These are phyloP conservation scores for Triplophysa siluroides DNA, from an alignment of 2,113 vertebrate genomes.

Conservation along the genomic window DNA sequence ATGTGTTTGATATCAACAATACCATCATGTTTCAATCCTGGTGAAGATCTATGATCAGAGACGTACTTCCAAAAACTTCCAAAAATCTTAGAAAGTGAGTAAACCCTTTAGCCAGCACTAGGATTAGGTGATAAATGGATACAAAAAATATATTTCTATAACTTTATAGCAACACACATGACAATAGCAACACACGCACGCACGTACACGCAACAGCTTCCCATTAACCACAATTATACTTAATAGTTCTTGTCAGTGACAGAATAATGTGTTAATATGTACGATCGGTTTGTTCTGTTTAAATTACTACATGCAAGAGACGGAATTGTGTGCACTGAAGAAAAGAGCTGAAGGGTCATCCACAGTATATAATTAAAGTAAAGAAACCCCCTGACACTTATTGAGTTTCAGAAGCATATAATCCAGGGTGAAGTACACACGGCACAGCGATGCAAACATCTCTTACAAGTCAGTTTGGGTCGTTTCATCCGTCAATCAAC, in stretches of 20 bases:
- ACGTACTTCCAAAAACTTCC: too few species aligned
- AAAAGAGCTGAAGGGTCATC: slow-evolving; percentile 33
- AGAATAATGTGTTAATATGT: slow-evolving; percentile 21
- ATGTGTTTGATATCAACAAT: too few species aligned
- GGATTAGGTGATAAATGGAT: too few species aligned
- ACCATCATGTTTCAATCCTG: too few species aligned
- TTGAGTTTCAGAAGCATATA: slow-evolving; percentile 8
- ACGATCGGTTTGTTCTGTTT: slow-evolving; percentile 20
- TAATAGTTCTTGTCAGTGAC: slow-evolving; percentile 10
- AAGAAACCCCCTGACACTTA: slow-evolving; percentile 18
- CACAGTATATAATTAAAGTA: slow-evolving; percentile 21
- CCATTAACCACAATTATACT: slow-evolving; percentile 20
- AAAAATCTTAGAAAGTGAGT: too few species aligned
- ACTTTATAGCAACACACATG: too few species aligned
- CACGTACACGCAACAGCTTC: too few species aligned
- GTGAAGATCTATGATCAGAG: background rate
- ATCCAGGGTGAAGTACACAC: slow-evolving; percentile 7
- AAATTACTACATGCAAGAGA: slow-evolving; percentile 27
- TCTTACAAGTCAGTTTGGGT: background rate
- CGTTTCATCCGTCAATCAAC: background rate
- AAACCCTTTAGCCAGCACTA: too few species aligned
- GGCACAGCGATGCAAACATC: background rate
- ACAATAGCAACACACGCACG: too few species aligned
- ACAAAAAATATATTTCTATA: too few species aligned
- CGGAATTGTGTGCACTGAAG: slow-evolving; percentile 14